Evolutionary conservation across 2,113 vertebrate species (phyloP).

Genomic region (Pygoscelis adeliae): DNA sequence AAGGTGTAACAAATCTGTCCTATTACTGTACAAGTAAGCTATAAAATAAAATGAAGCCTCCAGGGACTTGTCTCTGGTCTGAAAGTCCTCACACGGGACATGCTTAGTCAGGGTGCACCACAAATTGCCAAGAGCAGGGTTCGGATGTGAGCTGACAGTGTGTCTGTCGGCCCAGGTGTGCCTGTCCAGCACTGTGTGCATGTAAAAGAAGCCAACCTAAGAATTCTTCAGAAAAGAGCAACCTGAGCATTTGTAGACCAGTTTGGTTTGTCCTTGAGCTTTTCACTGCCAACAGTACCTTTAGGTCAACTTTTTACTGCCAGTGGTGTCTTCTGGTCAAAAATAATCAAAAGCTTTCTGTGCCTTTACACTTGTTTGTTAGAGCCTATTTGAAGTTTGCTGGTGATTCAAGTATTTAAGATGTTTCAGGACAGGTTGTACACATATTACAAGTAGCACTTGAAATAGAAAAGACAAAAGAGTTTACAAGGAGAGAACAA

Average conservation of each 20-base stretch:
- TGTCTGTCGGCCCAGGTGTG: fast-evolving
- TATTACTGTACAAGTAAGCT: background rate
- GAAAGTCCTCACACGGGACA: background rate
- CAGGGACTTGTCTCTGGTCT: background rate
- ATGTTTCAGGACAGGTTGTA: background rate
- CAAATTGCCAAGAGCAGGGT: background rate
- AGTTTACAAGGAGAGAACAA: background rate
- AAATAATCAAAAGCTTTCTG: background rate
- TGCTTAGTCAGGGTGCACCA: background rate
- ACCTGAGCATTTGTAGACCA: background rate
- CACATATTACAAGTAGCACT: background rate
- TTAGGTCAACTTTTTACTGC: background rate
- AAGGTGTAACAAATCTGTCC: background rate
- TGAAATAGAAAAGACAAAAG: background rate
- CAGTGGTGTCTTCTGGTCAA: background rate
- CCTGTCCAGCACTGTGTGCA: background rate
- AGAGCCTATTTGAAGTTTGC: background rate
- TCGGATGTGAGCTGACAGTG: background rate
- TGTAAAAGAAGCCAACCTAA: background rate
- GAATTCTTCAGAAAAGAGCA: background rate
- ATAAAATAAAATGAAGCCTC: background rate
- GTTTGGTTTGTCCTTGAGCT: background rate
- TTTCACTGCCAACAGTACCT: background rate
- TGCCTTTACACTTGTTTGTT: background rate
- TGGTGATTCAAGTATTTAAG: background rate